Percentiles rank a stretch among this genome's conserved stretches.
phyloP scores from a whole-genome alignment of 2,797 vertebrate genomes.

The Myioborus miniatus region DNA sequence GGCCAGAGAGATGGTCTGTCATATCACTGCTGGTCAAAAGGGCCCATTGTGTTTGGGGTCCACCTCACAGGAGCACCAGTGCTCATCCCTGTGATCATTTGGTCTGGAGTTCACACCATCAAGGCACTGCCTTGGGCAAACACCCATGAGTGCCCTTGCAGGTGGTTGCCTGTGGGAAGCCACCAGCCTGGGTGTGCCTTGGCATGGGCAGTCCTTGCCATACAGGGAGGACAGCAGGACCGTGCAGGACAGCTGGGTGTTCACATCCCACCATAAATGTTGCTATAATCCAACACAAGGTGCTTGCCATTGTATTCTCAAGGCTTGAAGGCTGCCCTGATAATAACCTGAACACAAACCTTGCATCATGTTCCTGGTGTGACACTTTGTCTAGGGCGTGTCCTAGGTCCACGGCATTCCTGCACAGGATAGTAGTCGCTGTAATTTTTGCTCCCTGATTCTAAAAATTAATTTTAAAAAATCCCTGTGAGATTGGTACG shows the following conservation, averaged over 20 bases:
- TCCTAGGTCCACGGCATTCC: not conserved
- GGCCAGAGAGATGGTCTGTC: not conserved
- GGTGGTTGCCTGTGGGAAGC: not conserved
- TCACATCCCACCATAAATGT: not conserved
- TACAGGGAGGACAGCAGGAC: not conserved
- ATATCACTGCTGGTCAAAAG: not conserved
- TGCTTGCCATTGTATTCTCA: not conserved
- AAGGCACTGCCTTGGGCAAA: not conserved
- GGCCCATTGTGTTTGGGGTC: not conserved
- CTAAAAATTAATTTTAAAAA: not conserved
- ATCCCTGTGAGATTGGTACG: not conserved
- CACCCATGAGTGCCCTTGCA: rapidly evolving
- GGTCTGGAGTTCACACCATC: not conserved
- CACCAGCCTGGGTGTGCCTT: rapidly evolving
- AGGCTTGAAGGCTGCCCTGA: not conserved
- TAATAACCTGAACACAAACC: not conserved
- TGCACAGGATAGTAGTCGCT: not conserved
- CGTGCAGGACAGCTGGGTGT: not conserved
- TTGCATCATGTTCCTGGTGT: rapidly evolving
- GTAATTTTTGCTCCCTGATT: not conserved
- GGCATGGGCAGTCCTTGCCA: not conserved
- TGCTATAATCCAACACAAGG: not conserved
- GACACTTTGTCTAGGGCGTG: not conserved
- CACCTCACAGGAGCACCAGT: rapidly evolving
- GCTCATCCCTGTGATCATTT: rapidly evolving